Evolutionary conservation across 2,113 vertebrate genomes (phyloP), one percentile per base, ranked within the genome.

Genomic region (Astur gentilis): DNA sequence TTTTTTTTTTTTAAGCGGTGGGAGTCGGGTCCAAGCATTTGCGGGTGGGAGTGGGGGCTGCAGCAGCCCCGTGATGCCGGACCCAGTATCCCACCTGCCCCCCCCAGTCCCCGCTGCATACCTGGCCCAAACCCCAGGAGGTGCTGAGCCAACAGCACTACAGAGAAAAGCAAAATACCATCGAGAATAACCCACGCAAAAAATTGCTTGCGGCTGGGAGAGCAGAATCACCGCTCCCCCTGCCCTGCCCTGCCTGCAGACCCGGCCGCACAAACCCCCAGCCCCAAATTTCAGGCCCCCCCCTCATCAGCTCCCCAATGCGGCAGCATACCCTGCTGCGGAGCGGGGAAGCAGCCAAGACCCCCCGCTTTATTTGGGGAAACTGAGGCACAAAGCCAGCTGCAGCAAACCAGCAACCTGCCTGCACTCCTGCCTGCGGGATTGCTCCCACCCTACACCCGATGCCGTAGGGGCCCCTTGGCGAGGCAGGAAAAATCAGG

Each of bases 391-490:
- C 50, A 2, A 27, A 78, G 21, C 31, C 72, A 70, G 14, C 25
- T 12, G 54, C 64, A 36, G 52, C 34, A 29, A 80, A 18, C 9
- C 50, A 21, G 38, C n/a, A 11, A 19, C 40, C 71, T 38, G 13
- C 87, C 36, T 8, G 9, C 29, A 29, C 10, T 22, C 49, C 16
- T 16, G 32, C 44, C 26, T 17, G 4, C 22, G 7, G 52, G 17
- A 11, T 16, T 0, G 11, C 60, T 38, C 70, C 83, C 32, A 27
- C 70, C 70, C 66, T 16, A 11, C 75, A 1, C 64, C 1, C 42
- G 1, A 5, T 14, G 29, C 62, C 3, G 27, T 4, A 2, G 2
- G 25, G 16, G 5, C 12, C 75, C 50, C 71, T 29, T 9, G 22
- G 5, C 5, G 11, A 32, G 21, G 49, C 25, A 19, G 64, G 40